Evolutionary conservation across 2,113 vertebrate genomes (phyloP).

Genomic region (Neopipo cinnamomea): DNA sequence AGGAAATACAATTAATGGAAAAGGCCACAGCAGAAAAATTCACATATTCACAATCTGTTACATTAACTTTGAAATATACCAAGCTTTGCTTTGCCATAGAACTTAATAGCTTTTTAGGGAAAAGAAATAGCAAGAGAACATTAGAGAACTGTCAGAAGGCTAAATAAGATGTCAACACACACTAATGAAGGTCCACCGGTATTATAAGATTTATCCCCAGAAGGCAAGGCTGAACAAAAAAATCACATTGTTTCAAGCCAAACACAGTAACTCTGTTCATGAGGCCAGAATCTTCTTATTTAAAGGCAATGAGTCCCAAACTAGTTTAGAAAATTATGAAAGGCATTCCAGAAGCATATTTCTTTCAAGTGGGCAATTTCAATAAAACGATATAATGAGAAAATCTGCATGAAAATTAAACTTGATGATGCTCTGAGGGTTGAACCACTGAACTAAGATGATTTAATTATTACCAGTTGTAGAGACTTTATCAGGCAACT

Average conservation of each 20-base stretch:
- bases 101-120: not conserved
- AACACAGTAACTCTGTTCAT: not conserved
- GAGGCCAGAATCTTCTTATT: not conserved
- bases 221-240: not conserved
- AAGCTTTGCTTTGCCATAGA: not conserved
- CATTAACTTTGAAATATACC: not conserved
- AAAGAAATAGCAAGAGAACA: not conserved
- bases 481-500: not conserved
- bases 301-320: not conserved
- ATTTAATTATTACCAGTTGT: conserved; percentile 41
- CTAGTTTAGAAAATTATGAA: not conserved
- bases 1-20: not conserved
- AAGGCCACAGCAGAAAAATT: not conserved
- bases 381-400: not conserved
- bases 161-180: not conserved
- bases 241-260: not conserved
- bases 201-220: not conserved
- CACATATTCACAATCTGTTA: not conserved
- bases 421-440: not conserved
- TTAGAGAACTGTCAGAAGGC: not conserved
- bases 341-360: not conserved
- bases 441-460: not conserved
- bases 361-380: not conserved
- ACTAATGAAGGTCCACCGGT: not conserved
- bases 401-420: not conserved